Base-by-base conservation (phyloP, 1,140 invertebrate genomes). In the Venustaconcha ellipsiformis region DNA sequence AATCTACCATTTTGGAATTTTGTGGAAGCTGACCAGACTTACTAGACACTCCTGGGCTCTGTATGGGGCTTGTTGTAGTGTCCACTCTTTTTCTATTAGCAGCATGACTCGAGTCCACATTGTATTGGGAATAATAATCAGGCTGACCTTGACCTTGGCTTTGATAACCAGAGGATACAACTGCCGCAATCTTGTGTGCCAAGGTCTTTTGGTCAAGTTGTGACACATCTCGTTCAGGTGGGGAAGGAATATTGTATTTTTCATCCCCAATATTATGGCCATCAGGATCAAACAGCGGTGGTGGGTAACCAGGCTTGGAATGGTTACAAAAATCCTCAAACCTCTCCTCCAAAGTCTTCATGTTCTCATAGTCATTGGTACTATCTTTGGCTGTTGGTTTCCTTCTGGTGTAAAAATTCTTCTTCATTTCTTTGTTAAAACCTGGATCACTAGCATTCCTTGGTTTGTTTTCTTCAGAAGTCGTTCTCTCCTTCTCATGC, bases 231-330 rank as follows among this genome's bases (percentile, higher is more conserved):
- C 94, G 88, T 89, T 95, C 94, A 0, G 94, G 94, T 2, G 94
- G 94, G 57, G 94, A 95, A 14, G 94, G 94, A 57, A 94, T 93
- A 75, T 92, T 92, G 88, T 94, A 94, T 80, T 94, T 93, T 75
- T 92, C 92, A 86, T 94, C 93, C 64, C 92, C 93, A 67, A 93
- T 92, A 82, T 94, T 92, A 84, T 94, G 92, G 87, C 94, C 93
- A 80, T 93, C 87, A 26, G 85, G 83, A 75, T 88, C 87, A 78
- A 84, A 77, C 30, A 78, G 80, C 57, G 87, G 87, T 18, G 85
- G 81, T 17, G 84, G 83, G 65, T 88, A 92, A 70, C 92, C 92
- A 55, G 93, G 93, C 65, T 82, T 75, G 72, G 92, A 87, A 69
- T 82, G 82, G 59, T 84, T 74, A 73, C 81, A 87, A 71, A 86